Evolutionary conservation across 1,140 invertebrate genomes (phyloP), one percentile per base, ranked within the genome.

Genomic region (Papilio polytes): DNA sequence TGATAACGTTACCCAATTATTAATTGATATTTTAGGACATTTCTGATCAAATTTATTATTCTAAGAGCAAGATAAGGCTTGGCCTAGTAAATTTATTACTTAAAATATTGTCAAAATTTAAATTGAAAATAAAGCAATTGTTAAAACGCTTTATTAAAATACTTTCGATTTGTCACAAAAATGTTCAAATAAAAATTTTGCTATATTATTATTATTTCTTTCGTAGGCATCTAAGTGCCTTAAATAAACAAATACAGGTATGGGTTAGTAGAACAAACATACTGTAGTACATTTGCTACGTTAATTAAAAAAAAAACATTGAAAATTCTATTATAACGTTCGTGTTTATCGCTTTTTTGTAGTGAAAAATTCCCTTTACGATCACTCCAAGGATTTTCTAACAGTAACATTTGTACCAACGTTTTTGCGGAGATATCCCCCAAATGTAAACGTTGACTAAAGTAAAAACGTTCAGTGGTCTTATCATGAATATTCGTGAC

Each of bases 11-110:
- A 3, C 22, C 10, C 0, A 26, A 26, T 20, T 4, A 10, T 26
- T 26, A 63, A 63, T 22, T 63, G 59, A 63, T 63, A 63, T 63
- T 63, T 22, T 63, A 56, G 53, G 53, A 63, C 59, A 10, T 26
- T 26, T 63, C 3, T 10, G 3, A 31, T 26, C 26, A 63, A 26
- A 26, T 26, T 63, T 26, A 63, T 63, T 63, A 63, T 63, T 31
- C 22, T 13, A 26, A 3, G 22, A 63, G 3, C 59, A 4, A 26
- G 59, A 63, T 63, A 63, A 63, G 59, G 59, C 10, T 26, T 22
- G 59, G 0, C 22, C 0, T 26, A 26, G 2, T 22, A 63, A 26
- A 26, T 59, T 59, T 59, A 63, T 59, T 59, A 59, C 31, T 63
- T 63, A 9, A 63, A 63, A 31, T 63, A 59, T 20, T 9, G 59